phyloP scores from a whole-genome alignment of 2,113 vertebrate genomes.

The Callospermophilus lateralis region DNA sequence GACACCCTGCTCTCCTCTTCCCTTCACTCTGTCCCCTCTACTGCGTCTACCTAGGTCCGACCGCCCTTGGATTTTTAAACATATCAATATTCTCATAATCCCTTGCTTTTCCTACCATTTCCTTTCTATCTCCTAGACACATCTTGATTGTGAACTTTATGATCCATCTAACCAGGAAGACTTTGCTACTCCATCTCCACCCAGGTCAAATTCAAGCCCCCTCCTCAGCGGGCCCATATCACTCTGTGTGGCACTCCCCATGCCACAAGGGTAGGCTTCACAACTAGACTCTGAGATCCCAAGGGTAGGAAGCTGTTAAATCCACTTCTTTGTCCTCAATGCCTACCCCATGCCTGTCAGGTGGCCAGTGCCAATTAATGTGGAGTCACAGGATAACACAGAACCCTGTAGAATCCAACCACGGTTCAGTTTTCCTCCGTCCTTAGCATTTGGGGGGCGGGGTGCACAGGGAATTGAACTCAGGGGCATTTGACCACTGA shows the following conservation, averaged over 20 bases:
- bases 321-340: not conserved
- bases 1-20: no score
- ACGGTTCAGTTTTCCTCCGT: not conserved
- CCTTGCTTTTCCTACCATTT: not conserved
- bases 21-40: no score
- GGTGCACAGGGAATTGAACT: no score
- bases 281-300: not conserved
- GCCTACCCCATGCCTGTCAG: not conserved
- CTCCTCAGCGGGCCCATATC: fast-evolving
- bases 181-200: not conserved
- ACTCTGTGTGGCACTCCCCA: not conserved
- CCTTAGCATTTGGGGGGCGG: not conserved
- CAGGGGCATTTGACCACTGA: no score
- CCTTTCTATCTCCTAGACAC: not conserved
- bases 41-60: not conserved
- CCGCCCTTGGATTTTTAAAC: not conserved
- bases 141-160: not conserved
- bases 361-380: fast-evolving
- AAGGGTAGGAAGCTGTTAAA: not conserved
- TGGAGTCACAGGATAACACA: not conserved
- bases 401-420: not conserved
- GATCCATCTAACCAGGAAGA: not conserved
- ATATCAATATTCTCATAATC: not conserved
- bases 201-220: not conserved
- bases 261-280: not conserved